A percentile compares a stretch with the other conserved stretches of the same genome.
These are phyloP conservation scores for Odontocolon sp. DNA, from an alignment of 2,888 invertebrate genomes.

Conservation along the genomic window DNA sequence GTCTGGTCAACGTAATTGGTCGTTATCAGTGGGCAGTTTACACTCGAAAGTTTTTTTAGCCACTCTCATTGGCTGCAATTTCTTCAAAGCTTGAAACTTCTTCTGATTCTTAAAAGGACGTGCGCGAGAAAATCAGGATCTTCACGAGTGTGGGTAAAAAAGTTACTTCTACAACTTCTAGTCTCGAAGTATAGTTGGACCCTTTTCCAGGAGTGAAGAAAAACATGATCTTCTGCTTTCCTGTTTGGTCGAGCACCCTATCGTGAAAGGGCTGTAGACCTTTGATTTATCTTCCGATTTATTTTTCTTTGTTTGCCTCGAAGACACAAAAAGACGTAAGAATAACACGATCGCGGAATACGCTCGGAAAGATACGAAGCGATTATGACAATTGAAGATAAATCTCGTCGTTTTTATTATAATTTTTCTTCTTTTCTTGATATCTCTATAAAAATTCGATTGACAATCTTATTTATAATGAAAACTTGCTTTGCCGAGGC, in stretches of 20 bases:
- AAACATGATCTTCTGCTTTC: background rate
- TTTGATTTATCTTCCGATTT: background rate
- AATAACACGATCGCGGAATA: too few species aligned
- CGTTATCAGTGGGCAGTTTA: too few species aligned
- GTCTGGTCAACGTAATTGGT: too few species aligned
- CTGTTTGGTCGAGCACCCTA: conserved; percentile 46
- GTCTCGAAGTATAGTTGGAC: conserved; percentile 6
- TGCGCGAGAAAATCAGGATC: background rate
- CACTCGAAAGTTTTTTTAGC: too few species aligned
- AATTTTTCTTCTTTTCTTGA: background rate
- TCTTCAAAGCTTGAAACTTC: too few species aligned
- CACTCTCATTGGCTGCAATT: background rate
- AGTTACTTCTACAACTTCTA: too few species aligned
- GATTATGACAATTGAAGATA: too few species aligned
- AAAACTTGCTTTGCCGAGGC: conserved; percentile 16
- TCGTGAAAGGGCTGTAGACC: background rate
- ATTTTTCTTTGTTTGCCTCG: background rate
- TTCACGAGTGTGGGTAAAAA: conserved; percentile 26
- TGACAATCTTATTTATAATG: background rate
- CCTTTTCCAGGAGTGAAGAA: conserved; percentile 27
- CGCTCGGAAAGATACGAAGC: too few species aligned
- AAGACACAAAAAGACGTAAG: too few species aligned
- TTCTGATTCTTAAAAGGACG: conserved; percentile 26
- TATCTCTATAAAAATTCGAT: conserved; percentile 30
- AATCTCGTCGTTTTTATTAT: background rate